A percentile compares a stretch with the other conserved stretches of the same genome.
These are phyloP conservation scores for Nasonia giraulti DNA, from an alignment of 1,140 invertebrate genomes.

Conservation along the genomic window DNA sequence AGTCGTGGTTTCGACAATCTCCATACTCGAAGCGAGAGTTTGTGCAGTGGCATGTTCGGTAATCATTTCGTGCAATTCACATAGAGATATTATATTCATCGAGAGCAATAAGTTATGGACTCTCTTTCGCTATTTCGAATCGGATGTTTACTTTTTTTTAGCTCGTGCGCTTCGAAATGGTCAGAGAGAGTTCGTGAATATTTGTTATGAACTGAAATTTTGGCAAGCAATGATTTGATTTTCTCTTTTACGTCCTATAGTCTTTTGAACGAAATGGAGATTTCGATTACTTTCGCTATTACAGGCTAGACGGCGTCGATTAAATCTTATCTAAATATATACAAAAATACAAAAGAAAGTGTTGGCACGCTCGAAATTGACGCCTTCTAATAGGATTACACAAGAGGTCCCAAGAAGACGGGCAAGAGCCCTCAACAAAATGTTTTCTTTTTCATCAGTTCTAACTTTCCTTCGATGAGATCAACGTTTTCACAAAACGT, in stretches of 20 bases:
- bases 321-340: conserved; percentile 56
- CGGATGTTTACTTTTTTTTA: too few species aligned
- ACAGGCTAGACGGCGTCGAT: conserved; percentile 3
- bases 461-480: conserved; percentile 41
- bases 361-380: conserved; percentile 66
- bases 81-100: not conserved
- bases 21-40: not conserved
- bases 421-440: conserved; percentile 48
- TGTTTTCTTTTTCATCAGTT: conserved; percentile 57
- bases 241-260: not conserved
- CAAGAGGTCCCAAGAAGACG: not conserved
- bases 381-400: conserved; percentile 37
- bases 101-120: not conserved
- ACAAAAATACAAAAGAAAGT: conserved; percentile 69
- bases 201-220: not conserved
- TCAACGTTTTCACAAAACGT: conserved; percentile 42
- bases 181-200: too few species aligned
- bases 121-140: not conserved
- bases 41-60: not conserved
- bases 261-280: conserved; percentile 9
- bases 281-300: conserved; percentile 30
- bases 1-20: conserved; percentile 19
- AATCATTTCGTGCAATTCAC: not conserved
- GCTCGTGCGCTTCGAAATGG: too few species aligned
- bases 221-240: not conserved